phyloP scores from a whole-genome alignment of 2,113 vertebrate genomes.

The Rynchops niger region DNA sequence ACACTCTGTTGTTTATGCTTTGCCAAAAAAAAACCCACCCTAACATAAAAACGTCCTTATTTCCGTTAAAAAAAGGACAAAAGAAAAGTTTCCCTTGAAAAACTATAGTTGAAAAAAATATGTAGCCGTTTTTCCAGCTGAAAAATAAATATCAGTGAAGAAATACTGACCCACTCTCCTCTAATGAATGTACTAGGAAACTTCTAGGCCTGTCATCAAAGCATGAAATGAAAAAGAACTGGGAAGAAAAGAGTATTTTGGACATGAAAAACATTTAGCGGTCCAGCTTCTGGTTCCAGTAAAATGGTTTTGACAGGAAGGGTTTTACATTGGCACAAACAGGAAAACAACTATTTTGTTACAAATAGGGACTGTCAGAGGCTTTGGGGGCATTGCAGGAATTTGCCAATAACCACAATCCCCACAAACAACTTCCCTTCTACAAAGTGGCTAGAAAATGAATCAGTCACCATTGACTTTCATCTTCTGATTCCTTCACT shows the following conservation, averaged over 20 bases:
- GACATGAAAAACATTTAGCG: not conserved
- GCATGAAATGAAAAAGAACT: not conserved
- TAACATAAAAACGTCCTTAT: not conserved
- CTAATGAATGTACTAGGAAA: not conserved
- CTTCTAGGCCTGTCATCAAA: not conserved
- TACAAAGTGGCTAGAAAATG: not conserved
- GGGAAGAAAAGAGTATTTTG: conserved; percentile 6
- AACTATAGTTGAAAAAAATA: not conserved
- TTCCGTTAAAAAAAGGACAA: not conserved
- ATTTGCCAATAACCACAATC: conserved; percentile 4
- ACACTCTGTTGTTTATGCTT: not conserved
- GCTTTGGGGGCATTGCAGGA: not conserved
- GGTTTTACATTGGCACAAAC: conserved; percentile 16
- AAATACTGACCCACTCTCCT: not conserved
- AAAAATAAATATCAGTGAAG: not conserved
- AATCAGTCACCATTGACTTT: conserved; percentile 5
- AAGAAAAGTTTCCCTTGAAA: not conserved
- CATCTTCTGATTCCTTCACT: not conserved
- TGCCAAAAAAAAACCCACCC: not conserved
- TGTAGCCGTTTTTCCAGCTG: not conserved
- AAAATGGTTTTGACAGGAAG: conserved; percentile 19
- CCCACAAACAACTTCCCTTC: not conserved
- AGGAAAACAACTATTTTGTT: not conserved
- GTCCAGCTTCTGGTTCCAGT: conserved; percentile 13
- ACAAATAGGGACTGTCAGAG: not conserved